Percentiles rank a stretch among this genome's conserved stretches.
phyloP scores from a whole-genome alignment of 2,113 vertebrate species.

The Cardinalis cardinalis region DNA sequence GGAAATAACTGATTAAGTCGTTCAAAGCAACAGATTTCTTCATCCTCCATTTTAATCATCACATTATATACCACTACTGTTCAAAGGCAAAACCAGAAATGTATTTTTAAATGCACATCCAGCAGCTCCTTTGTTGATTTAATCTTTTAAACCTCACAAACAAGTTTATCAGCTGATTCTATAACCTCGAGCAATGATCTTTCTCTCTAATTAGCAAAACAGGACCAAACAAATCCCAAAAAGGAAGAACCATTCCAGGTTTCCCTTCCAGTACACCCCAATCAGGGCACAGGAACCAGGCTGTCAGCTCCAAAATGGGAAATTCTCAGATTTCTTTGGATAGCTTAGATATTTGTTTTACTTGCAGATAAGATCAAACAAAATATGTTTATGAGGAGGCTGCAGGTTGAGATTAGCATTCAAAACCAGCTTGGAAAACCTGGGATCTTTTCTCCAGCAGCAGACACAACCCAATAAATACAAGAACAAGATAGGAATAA shows the following conservation, averaged over 20 bases:
- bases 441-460: background rate
- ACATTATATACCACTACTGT: background rate
- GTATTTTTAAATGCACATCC: background rate
- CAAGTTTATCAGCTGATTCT: background rate
- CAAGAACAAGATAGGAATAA: background rate
- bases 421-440: background rate
- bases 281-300: background rate
- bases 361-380: background rate
- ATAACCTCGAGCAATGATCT: background rate
- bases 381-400: background rate
- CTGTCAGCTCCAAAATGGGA: background rate
- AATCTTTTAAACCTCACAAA: background rate
- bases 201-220: conserved; percentile 9
- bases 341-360: background rate
- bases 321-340: background rate
- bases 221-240: background rate
- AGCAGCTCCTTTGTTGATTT: background rate
- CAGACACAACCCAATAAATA: background rate
- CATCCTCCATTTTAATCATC: conserved; percentile 26
- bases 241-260: background rate
- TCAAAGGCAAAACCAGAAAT: background rate
- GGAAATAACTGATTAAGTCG: conserved; percentile 23
- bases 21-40: conserved; percentile 14
- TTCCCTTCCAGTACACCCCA: background rate
- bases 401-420: background rate